phyloP scores from a whole-genome alignment of 2,888 invertebrate genomes.

The Drosophila acutilabella region DNA sequence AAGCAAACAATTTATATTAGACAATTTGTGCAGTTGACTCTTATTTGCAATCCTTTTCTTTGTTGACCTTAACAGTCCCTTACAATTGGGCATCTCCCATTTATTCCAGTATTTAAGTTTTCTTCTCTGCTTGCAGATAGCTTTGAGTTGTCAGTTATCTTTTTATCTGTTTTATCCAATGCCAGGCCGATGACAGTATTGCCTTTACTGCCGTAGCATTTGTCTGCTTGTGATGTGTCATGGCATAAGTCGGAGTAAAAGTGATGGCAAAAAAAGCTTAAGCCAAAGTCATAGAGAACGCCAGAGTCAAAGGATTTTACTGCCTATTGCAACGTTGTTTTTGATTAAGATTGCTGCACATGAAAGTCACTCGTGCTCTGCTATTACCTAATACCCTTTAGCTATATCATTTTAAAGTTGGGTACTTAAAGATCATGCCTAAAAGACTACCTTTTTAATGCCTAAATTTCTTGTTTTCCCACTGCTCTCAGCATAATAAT shows the following conservation, averaged over 20 bases:
- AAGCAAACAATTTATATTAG: too few species aligned
- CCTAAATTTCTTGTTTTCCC: too few species aligned
- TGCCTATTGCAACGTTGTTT: neutral
- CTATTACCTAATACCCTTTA: neutral
- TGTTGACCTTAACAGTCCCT: neutral
- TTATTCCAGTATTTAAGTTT: neutral
- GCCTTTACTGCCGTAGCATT: neutral
- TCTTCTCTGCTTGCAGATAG: neutral
- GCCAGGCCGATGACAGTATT: neutral
- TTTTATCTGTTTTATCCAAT: neutral
- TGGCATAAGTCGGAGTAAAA: neutral
- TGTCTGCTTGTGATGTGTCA: neutral
- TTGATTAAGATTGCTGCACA: neutral
- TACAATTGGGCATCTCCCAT: neutral
- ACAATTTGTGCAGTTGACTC: too few species aligned
- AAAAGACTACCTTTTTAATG: too few species aligned
- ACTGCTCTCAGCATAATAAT: neutral
- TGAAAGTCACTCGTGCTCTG: neutral
- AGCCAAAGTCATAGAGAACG: neutral
- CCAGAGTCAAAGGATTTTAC: neutral
- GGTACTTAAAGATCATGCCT: too few species aligned
- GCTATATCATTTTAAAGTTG: too few species aligned
- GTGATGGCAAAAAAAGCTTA: neutral
- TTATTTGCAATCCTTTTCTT: neutral
- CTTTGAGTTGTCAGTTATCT: neutral